Percentiles rank a stretch among this genome's conserved stretches.
Conservation (phyloP, 2,797 vertebrate species). For the Eupleurogrammus muticus region DNA sequence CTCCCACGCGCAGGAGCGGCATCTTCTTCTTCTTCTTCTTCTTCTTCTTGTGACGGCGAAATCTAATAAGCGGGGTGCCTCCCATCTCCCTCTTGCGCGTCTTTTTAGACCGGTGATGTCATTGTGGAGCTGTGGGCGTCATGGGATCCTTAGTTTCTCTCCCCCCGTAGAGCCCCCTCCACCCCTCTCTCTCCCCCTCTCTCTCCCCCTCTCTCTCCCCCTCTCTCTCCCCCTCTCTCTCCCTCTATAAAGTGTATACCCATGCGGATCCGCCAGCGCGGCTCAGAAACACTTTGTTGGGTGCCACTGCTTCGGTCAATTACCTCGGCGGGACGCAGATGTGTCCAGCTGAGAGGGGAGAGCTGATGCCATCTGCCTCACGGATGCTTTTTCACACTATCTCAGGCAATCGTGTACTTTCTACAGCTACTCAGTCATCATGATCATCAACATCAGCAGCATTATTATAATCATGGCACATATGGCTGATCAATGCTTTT, state of each 20-base stretch:
- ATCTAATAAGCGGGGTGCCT: constrained; percentile 72
- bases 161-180: constrained; percentile 12
- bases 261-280: constrained; percentile 41
- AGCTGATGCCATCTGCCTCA: constrained; percentile 18
- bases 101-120: constrained; percentile 81
- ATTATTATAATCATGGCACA: neutral
- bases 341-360: constrained; percentile 40
- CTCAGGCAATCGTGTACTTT: neutral
- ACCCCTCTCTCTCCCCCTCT: neutral
- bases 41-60: constrained; percentile 59
- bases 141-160: constrained; percentile 68
- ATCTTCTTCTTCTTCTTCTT: too few relatives aligned
- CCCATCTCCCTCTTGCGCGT: constrained; percentile 72
- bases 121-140: constrained; percentile 74
- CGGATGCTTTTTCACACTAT: constrained; percentile 15
- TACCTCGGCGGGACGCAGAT: constrained; percentile 40
- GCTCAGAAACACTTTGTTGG: constrained; percentile 51
- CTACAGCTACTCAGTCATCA: constrained; percentile 9
- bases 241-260: constrained; percentile 39
- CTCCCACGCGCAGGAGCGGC: constrained; percentile 58
- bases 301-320: constrained; percentile 42
- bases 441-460: neutral
- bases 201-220: constrained; percentile 8
- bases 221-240: constrained; percentile 1
- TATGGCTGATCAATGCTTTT: constrained; percentile 1